Base-by-base conservation (phyloP, 2,888 invertebrate genomes). In the Harmothoe impar region DNA sequence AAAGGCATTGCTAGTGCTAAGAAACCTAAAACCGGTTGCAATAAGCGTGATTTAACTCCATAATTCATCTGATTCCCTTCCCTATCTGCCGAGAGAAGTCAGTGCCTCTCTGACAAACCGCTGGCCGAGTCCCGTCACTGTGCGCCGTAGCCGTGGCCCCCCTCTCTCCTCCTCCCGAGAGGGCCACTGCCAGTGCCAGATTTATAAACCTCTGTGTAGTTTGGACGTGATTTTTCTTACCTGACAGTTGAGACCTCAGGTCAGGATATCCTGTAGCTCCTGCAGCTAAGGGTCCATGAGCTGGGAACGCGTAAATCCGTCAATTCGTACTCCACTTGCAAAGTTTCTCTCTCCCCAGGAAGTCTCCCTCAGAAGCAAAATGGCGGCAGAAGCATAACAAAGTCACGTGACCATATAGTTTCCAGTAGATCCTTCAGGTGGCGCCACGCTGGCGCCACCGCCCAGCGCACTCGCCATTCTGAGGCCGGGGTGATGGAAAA, bases 371-470 rank as follows among this genome's bases (percentile, higher is more conserved):
- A 62, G 90, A 89, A 91, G 91, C 93, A 94, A 93, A 91, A 93
- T 93, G 94, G 93, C 93, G 93, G 91, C 91, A 89, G 91, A 89
- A 89, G 68, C 89, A 92, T 91, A 92, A 93, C 92, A 92, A 91
- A 89, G 91, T 93, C 93, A 93, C 92, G 93, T 93, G 93, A 93
- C 91, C 89, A 51, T 15, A 56, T 78, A 10, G 89, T 89, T 89
- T 23, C 17, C 23, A 35, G 3, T 7, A 7, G 25, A 29, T 33
- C 17, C n/a, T 5, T 17, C 89, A 89, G 89, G 29, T 89, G 89
- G 89, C 89, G 89, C n/a, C 72, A 62, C 81, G 5, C 43, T 43
- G 10, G 5, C 10, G 43, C 43, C 3, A 43, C 43, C 43, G 10
- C 43, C 43, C 43, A n/a, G n/a, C n/a, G n/a, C n/a, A n/a, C n/a